Conservation (phyloP, 2,888 invertebrate genomes). For the Eupithecia exiguata region DNA sequence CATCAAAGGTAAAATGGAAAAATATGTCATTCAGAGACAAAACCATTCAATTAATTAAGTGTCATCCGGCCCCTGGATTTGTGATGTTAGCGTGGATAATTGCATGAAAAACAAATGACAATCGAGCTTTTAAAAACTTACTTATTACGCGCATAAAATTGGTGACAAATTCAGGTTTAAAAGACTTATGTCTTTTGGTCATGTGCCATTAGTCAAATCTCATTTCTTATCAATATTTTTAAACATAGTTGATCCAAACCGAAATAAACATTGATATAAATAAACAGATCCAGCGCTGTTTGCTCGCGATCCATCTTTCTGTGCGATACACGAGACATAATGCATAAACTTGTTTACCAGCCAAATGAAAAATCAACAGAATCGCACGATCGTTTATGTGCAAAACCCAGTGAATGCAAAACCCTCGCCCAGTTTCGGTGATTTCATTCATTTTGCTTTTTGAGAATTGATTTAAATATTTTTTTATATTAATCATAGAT, state of each 20-base stretch:
- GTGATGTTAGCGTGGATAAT: too few relatives aligned
- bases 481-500: not conserved
- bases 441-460: slow-evolving; percentile 9
- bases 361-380: slow-evolving; percentile 46
- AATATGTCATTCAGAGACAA: too few relatives aligned
- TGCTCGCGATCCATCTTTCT: slow-evolving; percentile 41
- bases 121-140: too few relatives aligned
- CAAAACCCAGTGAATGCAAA: slow-evolving; percentile 23
- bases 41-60: too few relatives aligned
- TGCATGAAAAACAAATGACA: too few relatives aligned
- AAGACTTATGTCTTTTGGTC: not conserved
- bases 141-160: too few relatives aligned
- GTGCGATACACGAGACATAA: slow-evolving; percentile 39
- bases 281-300: slow-evolving; percentile 26
- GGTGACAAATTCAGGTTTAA: too few relatives aligned
- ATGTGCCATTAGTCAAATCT: not conserved
- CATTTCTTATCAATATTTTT: slow-evolving; percentile 2
- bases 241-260: slow-evolving; percentile 11
- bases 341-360: slow-evolving; percentile 47
- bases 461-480: not conserved
- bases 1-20: too few relatives aligned
- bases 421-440: slow-evolving; percentile 22
- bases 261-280: slow-evolving; percentile 29
- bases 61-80: too few relatives aligned
- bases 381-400: slow-evolving; percentile 38